A percentile compares a stretch with the other conserved stretches of the same genome.
Evolutionary conservation across 2,113 vertebrate species (phyloP).

Genomic region (Atlantisia rogersi): DNA sequence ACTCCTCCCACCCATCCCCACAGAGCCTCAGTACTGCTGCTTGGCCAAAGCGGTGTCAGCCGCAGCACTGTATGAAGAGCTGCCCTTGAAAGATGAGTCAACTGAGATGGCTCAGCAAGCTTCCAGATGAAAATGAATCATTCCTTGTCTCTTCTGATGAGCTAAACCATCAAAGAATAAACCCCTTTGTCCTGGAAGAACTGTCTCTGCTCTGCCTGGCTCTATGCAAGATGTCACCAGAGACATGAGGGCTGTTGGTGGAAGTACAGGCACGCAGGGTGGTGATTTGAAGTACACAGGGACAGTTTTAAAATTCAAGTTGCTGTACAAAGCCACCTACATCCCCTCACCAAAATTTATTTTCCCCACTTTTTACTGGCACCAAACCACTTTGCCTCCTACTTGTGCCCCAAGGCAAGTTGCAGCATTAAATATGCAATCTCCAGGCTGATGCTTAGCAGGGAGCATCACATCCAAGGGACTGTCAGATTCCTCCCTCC

Average conservation of each 20-base stretch:
- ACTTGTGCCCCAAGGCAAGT: neutral
- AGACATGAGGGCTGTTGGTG: neutral
- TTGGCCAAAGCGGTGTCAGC: too few species aligned
- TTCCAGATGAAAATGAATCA: neutral
- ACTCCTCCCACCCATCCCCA: neutral
- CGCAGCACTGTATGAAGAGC: neutral
- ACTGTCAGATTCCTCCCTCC: too few species aligned
- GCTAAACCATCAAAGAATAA: neutral
- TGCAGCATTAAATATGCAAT: neutral
- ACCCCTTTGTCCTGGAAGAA: neutral
- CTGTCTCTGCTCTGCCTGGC: neutral
- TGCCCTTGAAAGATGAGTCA: neutral
- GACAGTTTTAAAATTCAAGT: neutral
- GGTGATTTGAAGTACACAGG: neutral
- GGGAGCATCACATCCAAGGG: neutral
- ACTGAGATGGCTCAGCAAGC: neutral
- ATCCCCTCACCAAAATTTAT: neutral
- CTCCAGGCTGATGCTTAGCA: neutral
- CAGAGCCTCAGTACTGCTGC: neutral
- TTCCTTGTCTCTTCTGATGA: neutral
- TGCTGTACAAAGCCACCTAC: neutral
- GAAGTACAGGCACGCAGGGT: accelerated
- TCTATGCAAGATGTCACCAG: neutral
- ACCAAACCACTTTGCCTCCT: neutral
- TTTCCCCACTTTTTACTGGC: neutral